Evolutionary conservation across 2,797 vertebrate genomes (phyloP).

Genomic region (Lacerta viridis): DNA sequence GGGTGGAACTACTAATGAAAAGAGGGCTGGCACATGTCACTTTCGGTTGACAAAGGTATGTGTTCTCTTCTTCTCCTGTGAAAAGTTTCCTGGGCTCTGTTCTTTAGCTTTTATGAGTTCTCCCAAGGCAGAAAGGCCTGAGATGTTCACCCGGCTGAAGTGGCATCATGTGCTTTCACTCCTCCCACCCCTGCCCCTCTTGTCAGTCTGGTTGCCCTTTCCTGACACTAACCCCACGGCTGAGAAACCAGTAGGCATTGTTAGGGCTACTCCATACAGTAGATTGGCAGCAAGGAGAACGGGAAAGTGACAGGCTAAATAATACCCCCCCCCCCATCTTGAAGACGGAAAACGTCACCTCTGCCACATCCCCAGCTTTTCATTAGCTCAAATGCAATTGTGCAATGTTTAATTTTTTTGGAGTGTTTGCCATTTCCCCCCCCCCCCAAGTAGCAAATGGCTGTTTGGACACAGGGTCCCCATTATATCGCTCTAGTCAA

Average conservation of each 20-base stretch:
- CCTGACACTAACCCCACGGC: slow-evolving; percentile 37
- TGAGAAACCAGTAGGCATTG: slow-evolving; percentile 56
- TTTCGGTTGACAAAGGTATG: too few species aligned
- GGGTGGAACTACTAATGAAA: too few species aligned
- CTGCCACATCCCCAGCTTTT: slow-evolving; percentile 70
- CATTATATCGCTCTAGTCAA: slow-evolving; percentile 76
- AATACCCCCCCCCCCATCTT: slow-evolving; percentile 55
- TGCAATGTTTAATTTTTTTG: slow-evolving; percentile 76
- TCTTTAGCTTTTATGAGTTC: slow-evolving; percentile 1
- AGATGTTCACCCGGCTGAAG: neutral
- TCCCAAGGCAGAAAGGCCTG: slow-evolving; percentile 18
- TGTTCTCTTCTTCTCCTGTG: neutral
- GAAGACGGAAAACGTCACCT: slow-evolving; percentile 74
- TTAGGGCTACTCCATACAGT: slow-evolving; percentile 44
- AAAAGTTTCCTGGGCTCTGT: neutral
- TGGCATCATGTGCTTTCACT: neutral
- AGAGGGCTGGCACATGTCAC: too few species aligned
- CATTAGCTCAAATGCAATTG: slow-evolving; percentile 70
- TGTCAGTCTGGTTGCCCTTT: slow-evolving; percentile 43
- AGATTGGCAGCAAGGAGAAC: slow-evolving; percentile 73
- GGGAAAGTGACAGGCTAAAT: slow-evolving; percentile 70
- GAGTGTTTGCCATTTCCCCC: slow-evolving; percentile 73
- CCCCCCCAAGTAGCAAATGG: slow-evolving; percentile 66
- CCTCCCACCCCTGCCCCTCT: neutral
- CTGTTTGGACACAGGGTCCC: slow-evolving; percentile 73